phyloP scores from a whole-genome alignment of 2,113 vertebrate genomes.

The Thunnus maccoyii region DNA sequence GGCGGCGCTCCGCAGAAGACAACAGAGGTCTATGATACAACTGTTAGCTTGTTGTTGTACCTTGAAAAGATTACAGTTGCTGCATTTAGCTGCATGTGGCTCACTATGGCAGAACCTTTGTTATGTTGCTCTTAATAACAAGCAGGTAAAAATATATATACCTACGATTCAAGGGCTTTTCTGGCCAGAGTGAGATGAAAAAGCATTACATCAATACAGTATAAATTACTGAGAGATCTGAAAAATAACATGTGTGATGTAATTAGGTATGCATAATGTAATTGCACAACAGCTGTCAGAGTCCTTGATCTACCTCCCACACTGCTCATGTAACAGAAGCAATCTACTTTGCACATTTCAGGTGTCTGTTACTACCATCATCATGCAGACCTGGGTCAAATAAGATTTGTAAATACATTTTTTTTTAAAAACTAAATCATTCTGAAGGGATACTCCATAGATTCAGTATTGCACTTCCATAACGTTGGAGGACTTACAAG shows the following conservation, averaged over 20 bases:
- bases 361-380: background rate
- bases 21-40: slow-evolving; percentile 6
- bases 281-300: slow-evolving; percentile 40
- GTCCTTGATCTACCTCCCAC: slow-evolving; percentile 38
- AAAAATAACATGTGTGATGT: slow-evolving; percentile 31
- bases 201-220: slow-evolving; percentile 9
- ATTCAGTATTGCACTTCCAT: background rate
- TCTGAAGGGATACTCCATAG: background rate
- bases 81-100: background rate
- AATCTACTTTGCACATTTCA: background rate
- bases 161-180: slow-evolving; percentile 16
- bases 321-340: slow-evolving; percentile 14
- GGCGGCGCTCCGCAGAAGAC: slow-evolving; percentile 38
- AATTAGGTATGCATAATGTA: slow-evolving; percentile 37
- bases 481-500: background rate
- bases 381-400: slow-evolving; percentile 31
- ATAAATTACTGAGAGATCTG: slow-evolving; percentile 20
- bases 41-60: background rate
- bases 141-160: slow-evolving; percentile 15
- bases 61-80: slow-evolving; percentile 15
- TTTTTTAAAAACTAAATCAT: background rate
- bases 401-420: background rate
- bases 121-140: background rate
- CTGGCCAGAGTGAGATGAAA: slow-evolving; percentile 15
- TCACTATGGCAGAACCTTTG: background rate